Base-by-base conservation (phyloP, 1,140 invertebrate species). In the Drosophila hydei region DNA sequence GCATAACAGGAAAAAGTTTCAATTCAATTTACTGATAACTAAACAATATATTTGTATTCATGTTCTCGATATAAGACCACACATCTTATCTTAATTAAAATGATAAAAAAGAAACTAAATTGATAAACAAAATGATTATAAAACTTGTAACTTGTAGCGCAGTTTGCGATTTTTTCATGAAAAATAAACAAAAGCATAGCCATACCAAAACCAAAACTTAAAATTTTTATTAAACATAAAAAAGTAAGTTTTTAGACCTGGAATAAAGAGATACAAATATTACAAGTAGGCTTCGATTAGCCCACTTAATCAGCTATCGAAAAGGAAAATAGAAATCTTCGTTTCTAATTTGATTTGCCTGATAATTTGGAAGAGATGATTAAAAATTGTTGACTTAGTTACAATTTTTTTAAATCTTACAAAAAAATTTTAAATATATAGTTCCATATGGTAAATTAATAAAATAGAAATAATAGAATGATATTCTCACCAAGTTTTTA, bases 131-230 rank as follows among this genome's bases (percentile, higher is more conserved):
- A 33, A n/a, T 16, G 0, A 40, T 40, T 14, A 42, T 42, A 42
- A 42, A 74, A 61, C 69, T 50, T 76, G 85, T 75, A 77, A 77
- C 65, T 58, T 62, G 62, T 77, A 77, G 70, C 58, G 62, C 47
- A 77, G 56, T 72, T 61, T 70, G 75, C 56, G 61, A 77, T 50
- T 27, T 77, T 85, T 85, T 75, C 73, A 87, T 71, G 30, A 77
- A 81, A 77, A 77, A 88, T 87, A 85, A 74, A 61, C 59, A 77
- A 80, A 33, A 52, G 48, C 47, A 55, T 83, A 85, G 80, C 76
- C 76, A 84, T 85, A 84, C 72, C 73, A 73, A 73, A 84, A 63
- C 14, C 18, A 55, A 51, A 11, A 30, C 16, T 1, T 16, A 16
- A 18, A 4, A 8, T 42, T 42, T 42, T 14, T 11, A 14, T 42